Evolutionary conservation across 2,888 invertebrate genomes (phyloP).

Genomic region (Drosophila meridiana): DNA sequence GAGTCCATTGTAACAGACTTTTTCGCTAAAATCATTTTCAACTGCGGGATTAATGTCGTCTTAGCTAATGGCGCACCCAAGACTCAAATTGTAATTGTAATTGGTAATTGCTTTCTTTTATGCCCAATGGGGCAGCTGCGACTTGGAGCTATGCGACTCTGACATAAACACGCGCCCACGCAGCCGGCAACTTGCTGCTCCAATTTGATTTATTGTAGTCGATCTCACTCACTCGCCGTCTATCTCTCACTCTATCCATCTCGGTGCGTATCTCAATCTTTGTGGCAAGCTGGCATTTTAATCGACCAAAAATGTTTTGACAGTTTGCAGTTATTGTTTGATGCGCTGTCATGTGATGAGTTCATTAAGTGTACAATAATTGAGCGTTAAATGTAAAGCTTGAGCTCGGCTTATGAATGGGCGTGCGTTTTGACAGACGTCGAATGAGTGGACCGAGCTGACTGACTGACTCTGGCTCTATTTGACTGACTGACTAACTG

Average conservation of each 20-base stretch:
- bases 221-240: conserved; percentile 1
- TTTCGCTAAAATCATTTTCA: conserved; percentile 48
- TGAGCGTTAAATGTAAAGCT: conserved; percentile 74
- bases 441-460: conserved; percentile 9
- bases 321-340: conserved; percentile 82
- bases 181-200: conserved; percentile 56
- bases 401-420: conserved; percentile 62
- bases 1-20: conserved; percentile 5
- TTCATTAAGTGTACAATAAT: conserved; percentile 81
- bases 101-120: conserved; percentile 78
- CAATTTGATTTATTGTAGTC: conserved; percentile 67
- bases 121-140: conserved; percentile 23
- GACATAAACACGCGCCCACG: conserved; percentile 56
- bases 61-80: conserved; percentile 72
- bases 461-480: neutral
- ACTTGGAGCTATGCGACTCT: conserved; percentile 13
- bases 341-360: conserved; percentile 82
- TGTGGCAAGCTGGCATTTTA: conserved; percentile 27
- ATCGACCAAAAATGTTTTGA: conserved; percentile 73
- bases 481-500: conserved; percentile 28
- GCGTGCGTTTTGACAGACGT: conserved; percentile 74
- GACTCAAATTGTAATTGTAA: conserved; percentile 55
- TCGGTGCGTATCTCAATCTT: neutral
- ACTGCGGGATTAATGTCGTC: conserved; percentile 71
- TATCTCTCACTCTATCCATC: neutral